A percentile compares a stretch with the other conserved stretches of the same genome.
These are phyloP conservation scores for Eulemur macaco DNA, from an alignment of 2,113 vertebrate genomes.

Conservation along the genomic window DNA sequence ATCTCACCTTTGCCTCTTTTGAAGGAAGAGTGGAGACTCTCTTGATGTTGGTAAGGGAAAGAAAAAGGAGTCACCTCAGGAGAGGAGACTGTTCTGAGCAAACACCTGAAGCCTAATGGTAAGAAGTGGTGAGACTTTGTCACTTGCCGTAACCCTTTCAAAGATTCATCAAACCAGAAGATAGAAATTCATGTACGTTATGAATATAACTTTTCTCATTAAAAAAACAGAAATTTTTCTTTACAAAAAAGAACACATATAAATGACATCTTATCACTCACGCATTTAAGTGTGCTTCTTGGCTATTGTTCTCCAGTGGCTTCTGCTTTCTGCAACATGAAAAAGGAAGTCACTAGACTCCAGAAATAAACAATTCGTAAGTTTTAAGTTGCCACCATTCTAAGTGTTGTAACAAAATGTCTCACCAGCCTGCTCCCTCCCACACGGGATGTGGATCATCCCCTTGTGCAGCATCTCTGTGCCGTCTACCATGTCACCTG, in stretches of 20 bases:
- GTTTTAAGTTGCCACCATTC: no score
- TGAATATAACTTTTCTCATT: neutral
- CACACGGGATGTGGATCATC: no score
- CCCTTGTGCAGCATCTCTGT: no score
- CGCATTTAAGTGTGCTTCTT: conserved; percentile 98
- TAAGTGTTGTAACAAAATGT: no score
- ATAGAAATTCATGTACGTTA: neutral
- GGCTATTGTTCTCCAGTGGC: conserved; percentile 94
- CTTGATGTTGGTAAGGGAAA: conserved; percentile 80
- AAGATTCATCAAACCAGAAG: conserved; percentile 50
- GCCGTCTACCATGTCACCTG: no score
- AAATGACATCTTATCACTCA: conserved; percentile 82
- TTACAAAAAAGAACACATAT: conserved; percentile 55
- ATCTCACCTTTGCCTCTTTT: conserved; percentile 73
- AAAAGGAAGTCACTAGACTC: conserved; percentile 71
- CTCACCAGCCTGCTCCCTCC: no score
- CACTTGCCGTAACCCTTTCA: conserved; percentile 75
- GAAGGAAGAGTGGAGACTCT: conserved; percentile 78
- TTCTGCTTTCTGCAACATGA: conserved; percentile 92
- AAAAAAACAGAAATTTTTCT: conserved; percentile 51
- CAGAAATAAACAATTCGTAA: no score
- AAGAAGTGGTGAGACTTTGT: conserved; percentile 56
- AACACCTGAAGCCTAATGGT: conserved; percentile 77
- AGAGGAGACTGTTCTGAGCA: conserved; percentile 77
- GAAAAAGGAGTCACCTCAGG: conserved; percentile 75